These are phyloP conservation scores for Capitella teleta DNA, from an alignment of 1,140 invertebrate species.

Conservation along the genomic window DNA sequence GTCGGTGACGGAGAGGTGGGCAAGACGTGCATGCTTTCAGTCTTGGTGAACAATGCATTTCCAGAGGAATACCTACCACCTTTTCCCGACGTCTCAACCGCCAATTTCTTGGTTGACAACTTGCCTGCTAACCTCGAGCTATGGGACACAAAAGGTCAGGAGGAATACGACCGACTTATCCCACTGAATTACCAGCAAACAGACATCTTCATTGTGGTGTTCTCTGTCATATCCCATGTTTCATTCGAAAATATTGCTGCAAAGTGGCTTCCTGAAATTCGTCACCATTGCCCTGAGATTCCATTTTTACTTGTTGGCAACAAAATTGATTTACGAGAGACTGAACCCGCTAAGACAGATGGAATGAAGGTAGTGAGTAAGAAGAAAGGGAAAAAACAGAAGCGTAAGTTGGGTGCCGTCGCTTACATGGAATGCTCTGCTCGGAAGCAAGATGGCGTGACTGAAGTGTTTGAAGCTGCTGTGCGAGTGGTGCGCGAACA, in stretches of 20 bases:
- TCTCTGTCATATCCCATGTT: constrained; percentile 33
- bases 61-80: too few species aligned
- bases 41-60: too few species aligned
- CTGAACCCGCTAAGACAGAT: constrained; percentile 69
- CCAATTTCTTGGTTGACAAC: constrained; percentile 88
- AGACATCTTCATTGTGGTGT: constrained; percentile 46
- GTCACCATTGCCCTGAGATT: constrained; percentile 41
- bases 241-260: constrained; percentile 94
- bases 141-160: constrained; percentile 98
- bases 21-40: too few species aligned
- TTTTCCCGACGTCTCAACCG: too few species aligned
- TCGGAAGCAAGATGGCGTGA: too few species aligned
- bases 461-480: too few species aligned
- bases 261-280: constrained; percentile 48
- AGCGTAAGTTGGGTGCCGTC: too few species aligned
- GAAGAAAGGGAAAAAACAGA: too few species aligned
- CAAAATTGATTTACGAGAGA: constrained; percentile 66
- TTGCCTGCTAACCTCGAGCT: constrained; percentile 65
- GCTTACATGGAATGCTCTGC: too few species aligned
- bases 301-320: constrained; percentile 43
- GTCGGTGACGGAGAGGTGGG: too few species aligned
- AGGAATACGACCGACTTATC: constrained; percentile 93
- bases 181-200: constrained; percentile 94
- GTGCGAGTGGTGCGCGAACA: too few species aligned
- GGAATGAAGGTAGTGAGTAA: too few species aligned